Conservation (phyloP, 1,140 invertebrate species). For the Heliothis virescens region DNA sequence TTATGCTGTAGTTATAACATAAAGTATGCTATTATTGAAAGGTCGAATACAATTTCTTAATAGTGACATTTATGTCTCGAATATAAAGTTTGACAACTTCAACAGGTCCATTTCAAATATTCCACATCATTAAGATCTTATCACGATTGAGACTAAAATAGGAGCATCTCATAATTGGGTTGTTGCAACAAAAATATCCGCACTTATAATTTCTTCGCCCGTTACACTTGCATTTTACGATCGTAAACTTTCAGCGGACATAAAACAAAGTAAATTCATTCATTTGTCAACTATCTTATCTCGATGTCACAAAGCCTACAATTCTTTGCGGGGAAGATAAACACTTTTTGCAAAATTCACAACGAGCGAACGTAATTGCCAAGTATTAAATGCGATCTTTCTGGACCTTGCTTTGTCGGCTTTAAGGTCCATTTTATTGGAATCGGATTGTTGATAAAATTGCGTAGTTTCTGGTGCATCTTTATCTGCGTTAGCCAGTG, state of each 20-base stretch:
- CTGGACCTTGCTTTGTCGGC: conserved; percentile 4
- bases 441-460: conserved; percentile 35
- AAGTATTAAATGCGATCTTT: conserved; percentile 6
- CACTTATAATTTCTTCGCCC: conserved; percentile 47
- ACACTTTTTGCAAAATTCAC: conserved; percentile 50
- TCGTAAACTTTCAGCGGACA: conserved; percentile 47
- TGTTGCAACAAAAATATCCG: conserved; percentile 36
- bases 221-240: conserved; percentile 45
- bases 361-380: conserved; percentile 41
- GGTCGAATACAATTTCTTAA: conserved; percentile 38
- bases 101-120: conserved; percentile 26
- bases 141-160: conserved; percentile 31
- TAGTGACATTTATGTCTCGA: conserved; percentile 41
- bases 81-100: conserved; percentile 37
- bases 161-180: conserved; percentile 24
- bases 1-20: conserved; percentile 17
- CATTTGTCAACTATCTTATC: conserved; percentile 54
- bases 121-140: conserved; percentile 39
- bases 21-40: neutral
- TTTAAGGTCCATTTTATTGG: conserved; percentile 55
- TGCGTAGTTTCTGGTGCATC: conserved; percentile 66
- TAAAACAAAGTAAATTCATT: conserved; percentile 50
- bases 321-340: conserved; percentile 52
- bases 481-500: conserved; percentile 75
- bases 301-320: conserved; percentile 54